Evolutionary conservation across 2,888 invertebrate species (phyloP), one percentile per base, ranked within the genome.

Genomic region (Eupithecia abbreviata): DNA sequence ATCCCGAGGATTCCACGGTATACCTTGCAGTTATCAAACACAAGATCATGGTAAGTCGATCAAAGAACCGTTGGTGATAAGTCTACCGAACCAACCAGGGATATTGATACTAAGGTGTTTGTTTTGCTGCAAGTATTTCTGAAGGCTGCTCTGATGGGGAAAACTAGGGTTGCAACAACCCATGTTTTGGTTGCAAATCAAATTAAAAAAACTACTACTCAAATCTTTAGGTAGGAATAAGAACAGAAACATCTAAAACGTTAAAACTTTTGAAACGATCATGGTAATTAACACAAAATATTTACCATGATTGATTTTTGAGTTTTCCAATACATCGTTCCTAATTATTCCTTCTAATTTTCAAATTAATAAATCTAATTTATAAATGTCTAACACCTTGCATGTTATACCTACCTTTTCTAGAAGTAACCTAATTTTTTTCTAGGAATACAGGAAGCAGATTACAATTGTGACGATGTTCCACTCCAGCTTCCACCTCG

Each of bases 21-120:
- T 92, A 88, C 75, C 80, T 83, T 6, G 82, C 84, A 9, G 91
- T 93, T 9, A 89, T 93, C 15, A 89, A 83, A 74, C 93, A 94
- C 76, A 93, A 93, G 84, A 91, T 94, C 58, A 87, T 91, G 91
- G 94, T 92, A 86, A 87, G 79, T 76, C 4, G 10, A 12, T 12
- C 10, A 66, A 41, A 42, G 18, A 42, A 41, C 7, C 15, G 41
- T 18, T 42, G 15, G 18, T 15, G 41, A 41, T 66, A 42, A 30
- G 4, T 62, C 7, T 18, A 62, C 18, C 9, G 30, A 62, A 30
- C 62, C 18, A 12, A 62, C 30, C 3, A 18, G 18, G 9, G 18
- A 58, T 18, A 4, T 51, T 51, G 49, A 15, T 51, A 5, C 15
- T 0, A 15, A n/a, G 4, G 2, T 51, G 15, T 15, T 51, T 51